Percentiles rank a stretch among this genome's conserved stretches.
Evolutionary conservation across 2,888 invertebrate species (phyloP).

Genomic region (Pantelozetes paolii): DNA sequence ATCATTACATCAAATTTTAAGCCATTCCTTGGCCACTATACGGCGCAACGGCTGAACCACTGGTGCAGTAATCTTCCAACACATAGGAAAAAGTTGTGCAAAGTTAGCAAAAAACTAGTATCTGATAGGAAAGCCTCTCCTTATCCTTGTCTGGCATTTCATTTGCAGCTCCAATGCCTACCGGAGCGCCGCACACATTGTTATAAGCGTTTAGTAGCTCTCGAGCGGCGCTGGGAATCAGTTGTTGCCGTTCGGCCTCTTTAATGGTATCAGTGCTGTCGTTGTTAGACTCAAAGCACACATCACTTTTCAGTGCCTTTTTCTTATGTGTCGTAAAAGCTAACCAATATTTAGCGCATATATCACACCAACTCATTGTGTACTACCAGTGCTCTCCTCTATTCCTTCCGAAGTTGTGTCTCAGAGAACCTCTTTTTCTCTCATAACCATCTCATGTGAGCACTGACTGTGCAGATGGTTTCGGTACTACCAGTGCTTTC

Average conservation of each 20-base stretch:
- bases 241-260: background rate
- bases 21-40: background rate
- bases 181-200: background rate
- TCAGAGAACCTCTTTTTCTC: background rate
- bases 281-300: background rate
- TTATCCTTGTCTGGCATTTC: background rate
- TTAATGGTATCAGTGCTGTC: too few species aligned
- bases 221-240: background rate
- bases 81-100: background rate
- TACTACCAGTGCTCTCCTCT: background rate
- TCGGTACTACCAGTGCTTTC: background rate
- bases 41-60: background rate
- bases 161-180: background rate
- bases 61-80: background rate
- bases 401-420: background rate
- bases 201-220: background rate
- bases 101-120: background rate
- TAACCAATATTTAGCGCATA: slow-evolving; percentile 5
- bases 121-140: background rate
- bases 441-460: slow-evolving; percentile 10
- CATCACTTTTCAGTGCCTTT: background rate
- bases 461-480: background rate
- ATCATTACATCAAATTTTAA: too few species aligned
- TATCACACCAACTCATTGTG: background rate
- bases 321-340: background rate